Evolutionary conservation across 1,140 invertebrate species (phyloP).

Genomic region (Eueides isabella): DNA sequence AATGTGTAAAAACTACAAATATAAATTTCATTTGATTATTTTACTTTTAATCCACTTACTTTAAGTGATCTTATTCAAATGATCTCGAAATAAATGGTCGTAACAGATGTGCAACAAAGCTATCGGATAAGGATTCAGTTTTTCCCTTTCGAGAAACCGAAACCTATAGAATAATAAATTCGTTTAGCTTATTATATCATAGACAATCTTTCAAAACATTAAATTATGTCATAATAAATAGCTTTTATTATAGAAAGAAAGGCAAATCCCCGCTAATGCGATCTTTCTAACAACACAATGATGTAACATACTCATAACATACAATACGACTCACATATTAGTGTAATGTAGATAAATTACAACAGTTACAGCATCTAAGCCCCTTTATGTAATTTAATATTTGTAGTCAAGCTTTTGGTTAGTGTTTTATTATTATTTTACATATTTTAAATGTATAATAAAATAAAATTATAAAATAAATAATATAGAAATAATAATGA

Average conservation of each 20-base stretch:
- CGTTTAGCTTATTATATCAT: too few relatives aligned
- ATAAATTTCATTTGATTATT: too few relatives aligned
- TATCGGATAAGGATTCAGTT: too few relatives aligned
- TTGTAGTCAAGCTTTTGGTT: neutral
- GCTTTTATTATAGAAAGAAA: conserved; percentile 3
- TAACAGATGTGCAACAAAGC: too few relatives aligned
- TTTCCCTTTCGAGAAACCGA: too few relatives aligned
- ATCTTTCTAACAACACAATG: neutral
- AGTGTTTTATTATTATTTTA: neutral
- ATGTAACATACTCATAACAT: neutral
- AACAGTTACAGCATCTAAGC: neutral
- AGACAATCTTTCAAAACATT: neutral
- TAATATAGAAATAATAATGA: too few relatives aligned
- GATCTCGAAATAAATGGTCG: too few relatives aligned
- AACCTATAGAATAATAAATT: too few relatives aligned
- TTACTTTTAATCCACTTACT: too few relatives aligned
- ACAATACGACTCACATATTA: neutral
- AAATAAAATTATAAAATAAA: too few relatives aligned
- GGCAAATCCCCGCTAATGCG: neutral
- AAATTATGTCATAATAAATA: neutral
- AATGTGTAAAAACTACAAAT: too few relatives aligned
- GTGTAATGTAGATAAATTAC: conserved; percentile 3
- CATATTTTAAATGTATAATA: neutral
- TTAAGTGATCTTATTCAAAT: too few relatives aligned
- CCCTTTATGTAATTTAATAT: neutral